phyloP scores from a whole-genome alignment of 2,888 invertebrate species.

The Tachystola acroxantha region DNA sequence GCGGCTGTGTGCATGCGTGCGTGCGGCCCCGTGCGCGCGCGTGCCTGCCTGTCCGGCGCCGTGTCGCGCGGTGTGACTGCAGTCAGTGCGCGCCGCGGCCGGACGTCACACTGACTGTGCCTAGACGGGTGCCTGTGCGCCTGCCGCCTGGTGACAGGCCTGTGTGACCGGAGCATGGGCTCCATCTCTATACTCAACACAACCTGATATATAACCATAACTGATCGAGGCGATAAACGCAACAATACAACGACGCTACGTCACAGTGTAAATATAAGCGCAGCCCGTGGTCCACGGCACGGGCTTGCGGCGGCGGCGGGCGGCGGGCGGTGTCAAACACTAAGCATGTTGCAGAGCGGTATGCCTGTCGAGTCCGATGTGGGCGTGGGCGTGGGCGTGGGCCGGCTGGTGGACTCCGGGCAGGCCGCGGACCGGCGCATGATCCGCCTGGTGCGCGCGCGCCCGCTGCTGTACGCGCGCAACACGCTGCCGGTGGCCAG shows the following conservation, averaged over 20 bases:
- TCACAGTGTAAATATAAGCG: too few relatives aligned
- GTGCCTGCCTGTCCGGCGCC: conserved; percentile 64
- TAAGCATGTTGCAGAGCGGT: conserved; percentile 1
- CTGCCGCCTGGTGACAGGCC: too few relatives aligned
- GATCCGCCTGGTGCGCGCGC: conserved; percentile 58
- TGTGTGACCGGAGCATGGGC: too few relatives aligned
- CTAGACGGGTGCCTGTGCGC: too few relatives aligned
- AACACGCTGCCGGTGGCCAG: conserved; percentile 69
- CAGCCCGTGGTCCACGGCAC: conserved; percentile 21
- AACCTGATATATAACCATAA: too few relatives aligned
- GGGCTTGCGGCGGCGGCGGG: conserved; percentile 34
- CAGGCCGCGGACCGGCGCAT: conserved; percentile 67
- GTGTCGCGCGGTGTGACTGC: conserved; percentile 51
- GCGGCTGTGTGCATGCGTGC: conserved; percentile 28
- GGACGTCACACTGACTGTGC: too few relatives aligned
- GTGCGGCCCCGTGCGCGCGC: conserved; percentile 63
- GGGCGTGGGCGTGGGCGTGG: conserved; percentile 22
- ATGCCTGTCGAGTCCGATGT: too few relatives aligned
- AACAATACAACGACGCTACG: too few relatives aligned
- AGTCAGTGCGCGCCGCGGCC: conserved; percentile 36
- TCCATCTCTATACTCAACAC: too few relatives aligned
- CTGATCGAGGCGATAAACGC: too few relatives aligned
- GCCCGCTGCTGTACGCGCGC: conserved; percentile 61
- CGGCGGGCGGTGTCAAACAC: not conserved
- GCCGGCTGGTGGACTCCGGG: conserved; percentile 55